Percentiles rank a stretch among this genome's conserved stretches.
Evolutionary conservation across 2,888 invertebrate genomes (phyloP).

Genomic region (Noctua janthe): DNA sequence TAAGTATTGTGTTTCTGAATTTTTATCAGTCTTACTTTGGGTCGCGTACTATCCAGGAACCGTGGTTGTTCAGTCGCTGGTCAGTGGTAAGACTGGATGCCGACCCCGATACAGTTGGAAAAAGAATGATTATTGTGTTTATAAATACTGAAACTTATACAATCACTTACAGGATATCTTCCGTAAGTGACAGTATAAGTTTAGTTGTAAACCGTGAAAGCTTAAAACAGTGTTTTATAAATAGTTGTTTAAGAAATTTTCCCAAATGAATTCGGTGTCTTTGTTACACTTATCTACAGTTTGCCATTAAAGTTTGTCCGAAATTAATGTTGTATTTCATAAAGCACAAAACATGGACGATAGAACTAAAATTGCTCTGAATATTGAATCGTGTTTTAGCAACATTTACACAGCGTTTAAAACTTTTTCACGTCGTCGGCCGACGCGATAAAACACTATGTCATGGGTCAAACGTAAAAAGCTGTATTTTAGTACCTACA

Average conservation of each 20-base stretch:
- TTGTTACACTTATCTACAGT: background rate
- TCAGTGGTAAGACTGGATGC: background rate
- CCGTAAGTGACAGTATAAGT: too few species aligned
- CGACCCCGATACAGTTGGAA: background rate
- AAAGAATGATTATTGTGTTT: background rate
- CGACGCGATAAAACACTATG: constrained; percentile 15
- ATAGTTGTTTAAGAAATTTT: background rate
- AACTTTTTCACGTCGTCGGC: constrained; percentile 40
- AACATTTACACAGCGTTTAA: constrained; percentile 36
- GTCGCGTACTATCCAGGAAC: background rate
- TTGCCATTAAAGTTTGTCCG: background rate
- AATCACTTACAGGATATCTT: too few species aligned
- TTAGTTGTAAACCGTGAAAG: too few species aligned
- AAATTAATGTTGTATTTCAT: background rate
- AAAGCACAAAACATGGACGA: background rate
- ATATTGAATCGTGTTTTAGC: constrained; percentile 29
- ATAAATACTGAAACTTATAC: background rate
- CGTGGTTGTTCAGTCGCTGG: background rate
- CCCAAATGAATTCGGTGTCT: background rate
- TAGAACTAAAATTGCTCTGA: constrained; percentile 18
- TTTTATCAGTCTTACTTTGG: background rate
- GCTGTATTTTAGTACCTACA: constrained; percentile 36
- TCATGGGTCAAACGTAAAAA: constrained; percentile 32
- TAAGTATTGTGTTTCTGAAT: background rate
- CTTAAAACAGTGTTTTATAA: background rate